Evolutionary conservation across 2,888 invertebrate genomes (phyloP), one percentile per base, ranked within the genome.

Genomic region (Syrista parreyssii): DNA sequence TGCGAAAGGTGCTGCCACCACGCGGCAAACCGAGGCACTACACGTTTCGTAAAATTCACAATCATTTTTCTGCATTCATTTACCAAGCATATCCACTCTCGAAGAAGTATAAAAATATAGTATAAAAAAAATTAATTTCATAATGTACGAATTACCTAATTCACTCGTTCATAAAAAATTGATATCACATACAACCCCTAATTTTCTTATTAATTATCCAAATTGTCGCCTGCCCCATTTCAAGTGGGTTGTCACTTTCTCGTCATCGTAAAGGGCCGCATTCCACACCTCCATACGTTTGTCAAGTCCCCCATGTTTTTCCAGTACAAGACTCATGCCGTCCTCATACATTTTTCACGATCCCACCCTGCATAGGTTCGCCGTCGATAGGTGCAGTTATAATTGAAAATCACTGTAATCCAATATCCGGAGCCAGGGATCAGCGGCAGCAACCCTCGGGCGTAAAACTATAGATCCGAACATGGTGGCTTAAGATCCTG

Each of bases 1-100:
- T 55, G 55, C 83, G 86, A 76, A 85, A 81, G 79, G 89, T 90
- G 90, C 88, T 89, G 90, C 90, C 89, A 90, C 88, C 87, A 84
- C 77, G 78, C 86, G 88, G 81, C 75, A 79, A 74, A 77, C 76
- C 79, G 79, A 77, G 81, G 84, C 87, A 90, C 88, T 81, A 79
- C 78, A 68, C 83, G 82, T 81, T 75, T 86, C 82, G 80, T 68
- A 76, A 79, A 78, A 78, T 81, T 76, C 72, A 79, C 79, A 79
- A 76, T 79, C 80, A 84, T 82, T 86, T 82, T 80, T 81, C 76
- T 80, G 36, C 78, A 81, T 76, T 81, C 77, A 78, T 78, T 80
- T 80, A 80, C 76, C 73, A 71, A 71, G 68, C 79, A 76, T 9
- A 55, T 23, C 6, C 55, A 6, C 23, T 23, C 0, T 2, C 55